These are phyloP conservation scores for Dryobates pubescens DNA, from an alignment of 2,797 vertebrate species.

Conservation along the genomic window DNA sequence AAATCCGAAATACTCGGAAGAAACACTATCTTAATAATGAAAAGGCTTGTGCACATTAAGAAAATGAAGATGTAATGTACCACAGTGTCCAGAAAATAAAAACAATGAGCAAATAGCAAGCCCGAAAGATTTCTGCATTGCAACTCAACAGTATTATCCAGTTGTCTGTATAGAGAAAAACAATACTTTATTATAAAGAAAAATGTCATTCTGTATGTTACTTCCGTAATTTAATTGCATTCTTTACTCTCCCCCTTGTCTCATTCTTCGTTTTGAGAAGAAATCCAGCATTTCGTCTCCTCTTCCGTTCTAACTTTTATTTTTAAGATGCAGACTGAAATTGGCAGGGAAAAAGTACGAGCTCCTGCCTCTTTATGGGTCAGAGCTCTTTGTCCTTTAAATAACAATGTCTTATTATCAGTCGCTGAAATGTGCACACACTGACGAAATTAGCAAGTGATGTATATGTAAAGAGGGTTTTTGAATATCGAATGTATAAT, in stretches of 20 bases:
- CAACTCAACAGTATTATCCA: slow-evolving; percentile 35
- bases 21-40: slow-evolving; percentile 60
- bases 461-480: slow-evolving; percentile 87
- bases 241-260: slow-evolving; percentile 6
- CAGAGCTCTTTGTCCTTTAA: slow-evolving; percentile 78
- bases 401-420: slow-evolving; percentile 76
- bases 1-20: slow-evolving; percentile 73
- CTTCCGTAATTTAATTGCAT: slow-evolving; percentile 34
- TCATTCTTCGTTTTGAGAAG: slow-evolving; percentile 9
- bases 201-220: slow-evolving; percentile 17
- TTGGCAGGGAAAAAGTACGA: neutral
- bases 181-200: slow-evolving; percentile 37
- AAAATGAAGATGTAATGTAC: slow-evolving; percentile 57
- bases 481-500: slow-evolving; percentile 93
- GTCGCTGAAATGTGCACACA: slow-evolving; percentile 81
- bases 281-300: slow-evolving; percentile 7
- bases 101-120: slow-evolving; percentile 24
- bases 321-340: slow-evolving; percentile 20
- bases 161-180: slow-evolving; percentile 34
- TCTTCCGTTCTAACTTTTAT: slow-evolving; percentile 4
- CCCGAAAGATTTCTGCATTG: slow-evolving; percentile 38
- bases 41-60: slow-evolving; percentile 67
- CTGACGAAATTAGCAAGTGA: slow-evolving; percentile 89
- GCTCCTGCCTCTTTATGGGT: slow-evolving; percentile 8
- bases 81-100: slow-evolving; percentile 58